Conservation (phyloP, 2,797 vertebrate genomes). For the Spinus olivaceus region DNA sequence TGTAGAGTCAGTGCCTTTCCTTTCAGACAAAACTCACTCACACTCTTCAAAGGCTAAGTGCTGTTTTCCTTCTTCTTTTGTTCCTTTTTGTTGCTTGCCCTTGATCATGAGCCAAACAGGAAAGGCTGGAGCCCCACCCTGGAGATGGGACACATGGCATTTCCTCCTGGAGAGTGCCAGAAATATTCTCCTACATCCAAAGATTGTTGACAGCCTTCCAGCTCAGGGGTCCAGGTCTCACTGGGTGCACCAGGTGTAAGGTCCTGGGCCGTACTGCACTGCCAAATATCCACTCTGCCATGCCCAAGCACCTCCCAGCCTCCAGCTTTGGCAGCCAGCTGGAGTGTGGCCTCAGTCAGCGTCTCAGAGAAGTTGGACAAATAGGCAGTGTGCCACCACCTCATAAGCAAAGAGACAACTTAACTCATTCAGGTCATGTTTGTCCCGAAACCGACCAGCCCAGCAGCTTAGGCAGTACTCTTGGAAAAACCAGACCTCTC, state of each 20-base stretch:
- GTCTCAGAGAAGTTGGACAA: neutral
- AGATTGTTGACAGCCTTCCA: neutral
- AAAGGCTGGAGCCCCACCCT: neutral
- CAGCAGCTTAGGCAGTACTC: too few species aligned
- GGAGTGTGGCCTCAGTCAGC: fast-evolving
- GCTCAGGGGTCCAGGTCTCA: neutral
- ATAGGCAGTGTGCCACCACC: fast-evolving
- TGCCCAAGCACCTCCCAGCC: fast-evolving
- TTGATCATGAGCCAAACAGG: slow-evolving; percentile 31
- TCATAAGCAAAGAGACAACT: neutral
- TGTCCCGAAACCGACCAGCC: neutral
- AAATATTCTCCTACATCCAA: neutral
- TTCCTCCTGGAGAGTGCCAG: neutral
- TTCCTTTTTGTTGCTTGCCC: neutral
- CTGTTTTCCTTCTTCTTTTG: neutral
- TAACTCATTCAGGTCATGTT: neutral
- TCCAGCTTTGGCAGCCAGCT: fast-evolving
- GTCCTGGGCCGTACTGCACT: fast-evolving
- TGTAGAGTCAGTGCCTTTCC: neutral
- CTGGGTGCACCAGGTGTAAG: fast-evolving
- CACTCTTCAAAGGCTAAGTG: slow-evolving; percentile 1
- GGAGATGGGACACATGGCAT: neutral
- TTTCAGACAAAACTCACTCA: neutral
- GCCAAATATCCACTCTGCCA: fast-evolving
- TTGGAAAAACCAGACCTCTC: neutral